Percentiles rank a stretch among this genome's conserved stretches.
These are phyloP conservation scores for Nysson spinosus DNA, from an alignment of 2,888 invertebrate species.

Conservation along the genomic window DNA sequence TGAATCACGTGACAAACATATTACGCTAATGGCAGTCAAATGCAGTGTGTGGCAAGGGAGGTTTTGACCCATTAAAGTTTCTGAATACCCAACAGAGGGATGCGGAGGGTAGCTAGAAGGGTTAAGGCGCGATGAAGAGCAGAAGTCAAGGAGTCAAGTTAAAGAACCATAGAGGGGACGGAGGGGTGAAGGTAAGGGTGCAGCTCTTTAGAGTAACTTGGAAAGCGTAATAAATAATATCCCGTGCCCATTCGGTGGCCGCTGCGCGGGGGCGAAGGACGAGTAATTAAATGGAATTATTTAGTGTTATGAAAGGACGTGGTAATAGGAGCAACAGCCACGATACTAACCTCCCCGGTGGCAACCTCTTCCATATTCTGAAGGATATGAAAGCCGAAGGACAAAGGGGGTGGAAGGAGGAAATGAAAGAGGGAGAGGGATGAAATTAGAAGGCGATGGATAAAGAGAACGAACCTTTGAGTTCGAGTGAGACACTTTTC, in stretches of 20 bases:
- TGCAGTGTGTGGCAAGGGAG: not conserved
- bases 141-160: constrained; percentile 14
- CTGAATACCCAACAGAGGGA: constrained; percentile 10
- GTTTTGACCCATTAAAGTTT: constrained; percentile 38
- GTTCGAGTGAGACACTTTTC: constrained; percentile 11
- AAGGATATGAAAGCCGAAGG: constrained; percentile 18
- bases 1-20: constrained; percentile 14
- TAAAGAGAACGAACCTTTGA: constrained; percentile 25
- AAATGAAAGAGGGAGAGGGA: constrained; percentile 12
- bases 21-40: constrained; percentile 2
- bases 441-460: constrained; percentile 23
- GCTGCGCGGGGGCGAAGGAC: constrained; percentile 45
- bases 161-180: constrained; percentile 10
- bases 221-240: constrained; percentile 67
- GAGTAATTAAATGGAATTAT: constrained; percentile 72
- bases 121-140: constrained; percentile 20
- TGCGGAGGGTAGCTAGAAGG: constrained; percentile 10
- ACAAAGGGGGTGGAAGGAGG: not conserved
- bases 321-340: constrained; percentile 50
- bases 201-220: constrained; percentile 32
- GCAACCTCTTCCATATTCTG: constrained; percentile 6
- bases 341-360: constrained; percentile 10
- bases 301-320: constrained; percentile 65
- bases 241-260: constrained; percentile 47
- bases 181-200: constrained; percentile 7